Evolutionary conservation across 1,140 invertebrate genomes (phyloP).

Genomic region (Stegodyphus dumicola): DNA sequence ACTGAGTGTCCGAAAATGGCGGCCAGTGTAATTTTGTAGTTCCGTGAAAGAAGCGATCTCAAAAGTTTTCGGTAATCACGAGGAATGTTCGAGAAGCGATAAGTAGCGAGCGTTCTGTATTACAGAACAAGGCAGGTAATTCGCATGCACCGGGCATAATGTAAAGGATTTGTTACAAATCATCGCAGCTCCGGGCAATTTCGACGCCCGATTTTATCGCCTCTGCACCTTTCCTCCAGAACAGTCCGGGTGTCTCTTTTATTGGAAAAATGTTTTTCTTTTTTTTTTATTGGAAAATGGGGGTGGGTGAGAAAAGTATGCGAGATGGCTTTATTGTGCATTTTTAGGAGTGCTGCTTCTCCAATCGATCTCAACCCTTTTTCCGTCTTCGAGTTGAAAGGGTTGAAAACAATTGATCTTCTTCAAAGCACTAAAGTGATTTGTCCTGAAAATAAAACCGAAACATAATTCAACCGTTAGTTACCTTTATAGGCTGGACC

Average conservation of each 20-base stretch:
- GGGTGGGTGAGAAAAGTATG: neutral
- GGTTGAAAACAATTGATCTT: too few species aligned
- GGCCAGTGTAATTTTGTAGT: neutral
- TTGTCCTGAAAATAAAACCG: too few species aligned
- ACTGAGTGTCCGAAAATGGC: neutral
- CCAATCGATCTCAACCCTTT: conserved; percentile 5
- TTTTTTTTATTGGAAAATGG: conserved; percentile 16
- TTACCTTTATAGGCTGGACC: too few species aligned
- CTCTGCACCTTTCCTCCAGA: conserved; percentile 8
- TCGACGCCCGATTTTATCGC: conserved; percentile 52
- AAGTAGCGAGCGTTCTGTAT: conserved; percentile 61
- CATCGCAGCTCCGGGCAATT: conserved; percentile 54
- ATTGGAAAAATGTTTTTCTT: conserved; percentile 37
- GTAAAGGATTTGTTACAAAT: conserved; percentile 61
- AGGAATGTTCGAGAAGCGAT: conserved; percentile 53
- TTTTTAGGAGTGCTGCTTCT: conserved; percentile 17
- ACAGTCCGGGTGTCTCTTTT: conserved; percentile 48
- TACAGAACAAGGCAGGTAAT: conserved; percentile 61
- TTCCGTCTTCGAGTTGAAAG: too few species aligned
- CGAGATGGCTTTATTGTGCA: conserved; percentile 44
- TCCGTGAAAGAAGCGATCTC: conserved; percentile 31
- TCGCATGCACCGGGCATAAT: conserved; percentile 60
- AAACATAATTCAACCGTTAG: too few species aligned
- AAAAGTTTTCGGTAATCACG: conserved; percentile 59
- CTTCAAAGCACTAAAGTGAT: too few species aligned